Base-by-base conservation (phyloP, 2,797 vertebrate species). In the Scolopax bukidnonensis region DNA sequence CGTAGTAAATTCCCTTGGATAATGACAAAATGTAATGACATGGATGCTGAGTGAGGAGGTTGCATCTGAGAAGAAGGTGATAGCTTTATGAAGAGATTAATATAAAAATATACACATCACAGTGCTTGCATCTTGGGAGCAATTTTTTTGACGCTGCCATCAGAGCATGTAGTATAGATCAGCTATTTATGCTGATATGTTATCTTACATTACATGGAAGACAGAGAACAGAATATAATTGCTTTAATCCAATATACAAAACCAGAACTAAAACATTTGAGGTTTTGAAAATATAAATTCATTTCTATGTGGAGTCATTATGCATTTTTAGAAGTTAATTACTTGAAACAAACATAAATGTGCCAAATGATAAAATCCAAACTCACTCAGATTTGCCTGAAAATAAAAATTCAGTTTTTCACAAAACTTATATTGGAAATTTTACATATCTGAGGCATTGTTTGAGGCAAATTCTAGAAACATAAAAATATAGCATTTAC, bases 11-110 rank as follows among this genome's bases (percentile, higher is more conserved):
- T 80, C 27, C 33, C 40, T n/a, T 59, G 41, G 87, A 85, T 84
- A 96, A 93, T 77, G 32, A 89, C 16, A 91, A 95, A 94, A 61
- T 76, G 5, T 65, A 90, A 84, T 87, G 81, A 51, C 36, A 82
- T 40, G 7, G 45, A 17, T 71, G 47, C 59, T 89, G 74, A 93
- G 17, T 60, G 73, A 89, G 57, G 18, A 32, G 5, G 10, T 77
- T 85, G n/a, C 7, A 87, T 30, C n/a, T 60, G 53, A 90, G 45
- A 95, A 94, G 41, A 85, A 95, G 87, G 33, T 40, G 16, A 70
- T 77, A 71, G 8, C 24, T 75, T 65, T 75, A 73, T 50, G 65
- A 84, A 69, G 54, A 64, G 11, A 57, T 18, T 61, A 51, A 10
- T 63, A 63, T 57, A 65, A 90, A 71, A 90, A 89, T 67, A 75